A percentile compares a stretch with the other conserved stretches of the same genome.
phyloP scores from a whole-genome alignment of 2,113 vertebrate species.

The Amphiprion ocellaris region DNA sequence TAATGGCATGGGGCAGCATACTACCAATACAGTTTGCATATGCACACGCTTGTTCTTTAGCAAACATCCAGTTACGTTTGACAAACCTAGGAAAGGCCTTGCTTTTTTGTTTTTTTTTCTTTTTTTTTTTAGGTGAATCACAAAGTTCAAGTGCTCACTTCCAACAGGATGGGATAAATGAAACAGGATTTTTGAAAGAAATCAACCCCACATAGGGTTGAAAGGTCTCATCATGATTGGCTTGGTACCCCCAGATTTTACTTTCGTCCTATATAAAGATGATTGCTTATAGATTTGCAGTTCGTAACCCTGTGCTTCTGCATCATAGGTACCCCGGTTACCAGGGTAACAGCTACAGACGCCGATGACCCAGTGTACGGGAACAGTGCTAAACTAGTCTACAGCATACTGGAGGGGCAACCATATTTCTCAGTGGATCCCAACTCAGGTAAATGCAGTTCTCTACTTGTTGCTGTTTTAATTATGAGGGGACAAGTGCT shows the following conservation, averaged over 20 bases:
- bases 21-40: background rate
- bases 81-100: background rate
- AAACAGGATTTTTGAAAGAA: slow-evolving; percentile 11
- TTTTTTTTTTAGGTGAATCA: no score
- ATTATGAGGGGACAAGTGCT: background rate
- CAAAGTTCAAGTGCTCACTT: background rate
- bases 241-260: slow-evolving; percentile 5
- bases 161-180: background rate
- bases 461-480: background rate
- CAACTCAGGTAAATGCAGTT: slow-evolving; percentile 89
- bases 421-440: slow-evolving; percentile 98
- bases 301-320: slow-evolving; percentile 50
- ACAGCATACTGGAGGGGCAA: slow-evolving; percentile 98
- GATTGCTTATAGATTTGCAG: slow-evolving; percentile 24
- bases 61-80: background rate
- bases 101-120: no score
- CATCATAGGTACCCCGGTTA: slow-evolving; percentile 92
- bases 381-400: slow-evolving; percentile 97
- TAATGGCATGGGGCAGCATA: background rate
- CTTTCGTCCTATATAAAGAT: slow-evolving; percentile 19
- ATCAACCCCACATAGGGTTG: slow-evolving; percentile 39
- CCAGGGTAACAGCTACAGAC: slow-evolving; percentile 95
- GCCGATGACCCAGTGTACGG: slow-evolving; percentile 98
- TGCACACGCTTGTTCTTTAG: background rate
- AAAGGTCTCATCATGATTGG: slow-evolving; percentile 24